Evolutionary conservation across 2,888 invertebrate species (phyloP).

Genomic region (Caenorhabditis doughertyi): DNA sequence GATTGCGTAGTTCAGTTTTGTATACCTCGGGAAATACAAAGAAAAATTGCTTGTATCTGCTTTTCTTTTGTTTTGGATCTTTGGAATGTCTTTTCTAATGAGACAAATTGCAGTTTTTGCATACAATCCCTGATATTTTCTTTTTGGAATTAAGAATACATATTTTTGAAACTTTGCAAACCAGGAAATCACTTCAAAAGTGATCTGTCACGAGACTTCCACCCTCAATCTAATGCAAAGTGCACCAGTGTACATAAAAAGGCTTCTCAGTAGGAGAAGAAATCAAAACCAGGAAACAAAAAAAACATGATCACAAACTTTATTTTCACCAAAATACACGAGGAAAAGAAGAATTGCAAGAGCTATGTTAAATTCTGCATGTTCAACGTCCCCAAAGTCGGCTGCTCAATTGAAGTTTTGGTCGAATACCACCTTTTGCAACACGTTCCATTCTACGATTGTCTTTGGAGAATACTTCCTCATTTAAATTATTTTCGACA

Average conservation of each 20-base stretch:
- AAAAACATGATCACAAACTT: constrained; percentile 59
- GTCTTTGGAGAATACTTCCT: constrained; percentile 32
- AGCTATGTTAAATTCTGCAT: neutral
- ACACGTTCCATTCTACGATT: constrained; percentile 54
- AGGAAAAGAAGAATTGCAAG: constrained; percentile 19
- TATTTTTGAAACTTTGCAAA: too few relatives aligned
- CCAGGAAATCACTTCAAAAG: too few relatives aligned
- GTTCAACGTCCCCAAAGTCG: constrained; percentile 63
- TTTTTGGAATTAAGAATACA: too few relatives aligned
- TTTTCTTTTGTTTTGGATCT: neutral
- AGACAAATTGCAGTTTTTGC: neutral
- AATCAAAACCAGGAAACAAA: constrained; percentile 7
- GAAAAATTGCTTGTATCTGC: neutral
- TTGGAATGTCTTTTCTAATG: neutral
- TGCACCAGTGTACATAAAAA: neutral
- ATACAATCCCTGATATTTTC: too few relatives aligned
- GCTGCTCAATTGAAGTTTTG: constrained; percentile 61
- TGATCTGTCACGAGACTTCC: neutral
- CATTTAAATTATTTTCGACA: constrained; percentile 10
- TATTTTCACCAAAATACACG: constrained; percentile 51
- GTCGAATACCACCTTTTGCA: constrained; percentile 59
- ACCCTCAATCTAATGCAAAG: constrained; percentile 4
- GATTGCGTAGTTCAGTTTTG: too few relatives aligned
- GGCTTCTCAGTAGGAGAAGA: neutral
- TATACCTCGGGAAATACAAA: neutral